Evolutionary conservation across 2,797 vertebrate genomes (phyloP), one percentile per base, ranked within the genome.

Genomic region (Apogon talboti): DNA sequence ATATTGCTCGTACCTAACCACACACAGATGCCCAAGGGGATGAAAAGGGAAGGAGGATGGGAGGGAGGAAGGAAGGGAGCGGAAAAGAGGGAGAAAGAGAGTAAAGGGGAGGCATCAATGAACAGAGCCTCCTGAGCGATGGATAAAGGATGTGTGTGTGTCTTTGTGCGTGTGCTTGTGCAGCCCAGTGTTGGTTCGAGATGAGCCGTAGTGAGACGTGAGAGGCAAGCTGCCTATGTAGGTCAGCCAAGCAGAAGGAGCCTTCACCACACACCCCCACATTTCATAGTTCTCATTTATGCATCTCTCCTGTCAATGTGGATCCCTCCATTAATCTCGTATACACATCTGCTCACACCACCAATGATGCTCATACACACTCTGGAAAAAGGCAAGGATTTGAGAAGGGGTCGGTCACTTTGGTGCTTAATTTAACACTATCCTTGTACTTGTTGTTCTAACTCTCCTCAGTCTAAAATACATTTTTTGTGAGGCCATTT

Each of bases 161-260:
- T 54, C 47, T 66, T 33, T 70, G 52, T 40, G 38, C 11, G 44
- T 66, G 71, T 59, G 72, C 71, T 60, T 65, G 60, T 79, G 89
- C 71, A 77, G 74, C 74, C 87, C 83, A 81, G 88, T 85, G 89
- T 89, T 91, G 88, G 90, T 91, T 86, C 83, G 87, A 91, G 89
- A 92, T 90, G 91, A 90, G 89, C 91, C 64, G 74, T 79, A 87
- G 86, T 83, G 85, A 90, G 89, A 93, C 67, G 90, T 92, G 91
- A 93, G 90, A 93, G 86, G 88, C 89, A 93, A 93, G 92, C 93
- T 92, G 90, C 84, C 90, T 94, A 94, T 94, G 88, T 94, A 94
- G 94, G 94, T 95, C 94, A 94, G 91, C 92, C 92, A 93, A 91
- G 92, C 92, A 92, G 91, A 94, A 93, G 90, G 91, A 92, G 81